These are phyloP conservation scores for Heterodera schachtii DNA, from an alignment of 1,140 invertebrate species.

Conservation along the genomic window DNA sequence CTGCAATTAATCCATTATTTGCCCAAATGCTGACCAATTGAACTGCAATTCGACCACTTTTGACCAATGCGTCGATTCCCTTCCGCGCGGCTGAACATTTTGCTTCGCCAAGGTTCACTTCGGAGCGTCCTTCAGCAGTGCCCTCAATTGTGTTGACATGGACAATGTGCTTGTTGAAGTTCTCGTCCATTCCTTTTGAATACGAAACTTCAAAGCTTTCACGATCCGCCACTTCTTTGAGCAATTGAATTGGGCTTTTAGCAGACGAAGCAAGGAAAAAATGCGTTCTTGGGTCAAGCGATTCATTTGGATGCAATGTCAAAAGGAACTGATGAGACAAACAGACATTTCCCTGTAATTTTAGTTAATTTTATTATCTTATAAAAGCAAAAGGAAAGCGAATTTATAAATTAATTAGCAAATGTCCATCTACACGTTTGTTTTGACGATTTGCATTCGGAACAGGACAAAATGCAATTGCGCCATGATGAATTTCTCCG, in stretches of 20 bases:
- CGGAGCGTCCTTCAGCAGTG: not conserved
- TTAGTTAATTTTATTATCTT: no score
- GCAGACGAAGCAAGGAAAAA: conserved; percentile 3
- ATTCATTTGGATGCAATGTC: conserved; percentile 15
- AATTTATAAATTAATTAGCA: no score
- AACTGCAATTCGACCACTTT: not conserved
- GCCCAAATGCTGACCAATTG: not conserved
- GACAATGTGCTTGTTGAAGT: not conserved
- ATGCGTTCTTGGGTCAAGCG: conserved; percentile 19
- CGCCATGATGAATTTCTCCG: not conserved
- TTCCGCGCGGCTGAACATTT: conserved; percentile 6
- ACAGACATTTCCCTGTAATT: not conserved
- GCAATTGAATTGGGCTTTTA: conserved; percentile 4
- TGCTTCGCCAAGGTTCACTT: not conserved
- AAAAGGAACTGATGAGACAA: conserved; percentile 14
- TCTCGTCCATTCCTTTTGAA: not conserved
- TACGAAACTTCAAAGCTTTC: not conserved
- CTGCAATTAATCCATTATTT: no score
- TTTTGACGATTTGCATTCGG: no score
- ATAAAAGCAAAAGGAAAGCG: no score
- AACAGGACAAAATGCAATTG: no score
- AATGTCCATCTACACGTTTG: no score
- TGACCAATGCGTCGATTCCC: not conserved
- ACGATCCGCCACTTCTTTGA: not conserved
- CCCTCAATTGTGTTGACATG: conserved; percentile 3